Percentiles rank a stretch among this genome's conserved stretches.
These are phyloP conservation scores for Pseudotriccus pelzelni DNA, from an alignment of 2,797 vertebrate species.

Conservation along the genomic window DNA sequence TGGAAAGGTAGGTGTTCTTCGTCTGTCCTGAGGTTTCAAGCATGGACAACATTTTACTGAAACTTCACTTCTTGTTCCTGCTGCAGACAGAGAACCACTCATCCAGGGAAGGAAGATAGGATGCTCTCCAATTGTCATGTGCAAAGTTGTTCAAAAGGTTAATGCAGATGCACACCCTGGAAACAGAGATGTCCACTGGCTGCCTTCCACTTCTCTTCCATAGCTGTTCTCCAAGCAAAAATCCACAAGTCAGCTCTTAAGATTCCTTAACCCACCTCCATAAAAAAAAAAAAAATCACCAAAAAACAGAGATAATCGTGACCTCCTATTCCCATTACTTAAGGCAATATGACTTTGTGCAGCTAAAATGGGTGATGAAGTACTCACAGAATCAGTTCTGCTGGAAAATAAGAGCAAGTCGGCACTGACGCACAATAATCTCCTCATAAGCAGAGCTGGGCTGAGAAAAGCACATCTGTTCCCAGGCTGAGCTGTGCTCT, in stretches of 20 bases:
- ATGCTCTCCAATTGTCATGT: background rate
- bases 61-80: background rate
- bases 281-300: background rate
- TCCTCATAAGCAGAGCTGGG: conserved; percentile 4
- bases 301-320: background rate
- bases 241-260: background rate
- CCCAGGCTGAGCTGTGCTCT: conserved; percentile 2
- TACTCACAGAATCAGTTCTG: conserved; percentile 6
- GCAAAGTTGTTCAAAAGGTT: background rate
- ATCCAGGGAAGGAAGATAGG: background rate
- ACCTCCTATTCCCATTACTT: background rate
- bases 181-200: background rate
- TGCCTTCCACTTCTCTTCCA: background rate
- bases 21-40: background rate
- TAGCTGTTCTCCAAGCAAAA: background rate
- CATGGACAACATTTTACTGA: background rate
- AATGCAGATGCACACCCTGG: background rate
- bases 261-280: background rate
- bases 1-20: background rate
- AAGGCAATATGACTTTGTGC: background rate
- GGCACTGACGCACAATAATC: conserved; percentile 17
- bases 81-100: background rate
- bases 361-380: background rate
- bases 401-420: conserved; percentile 43
- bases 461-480: conserved; percentile 43